Evolutionary conservation across 2,888 invertebrate genomes (phyloP), one percentile per base, ranked within the genome.

Genomic region (Operophtera brumata): DNA sequence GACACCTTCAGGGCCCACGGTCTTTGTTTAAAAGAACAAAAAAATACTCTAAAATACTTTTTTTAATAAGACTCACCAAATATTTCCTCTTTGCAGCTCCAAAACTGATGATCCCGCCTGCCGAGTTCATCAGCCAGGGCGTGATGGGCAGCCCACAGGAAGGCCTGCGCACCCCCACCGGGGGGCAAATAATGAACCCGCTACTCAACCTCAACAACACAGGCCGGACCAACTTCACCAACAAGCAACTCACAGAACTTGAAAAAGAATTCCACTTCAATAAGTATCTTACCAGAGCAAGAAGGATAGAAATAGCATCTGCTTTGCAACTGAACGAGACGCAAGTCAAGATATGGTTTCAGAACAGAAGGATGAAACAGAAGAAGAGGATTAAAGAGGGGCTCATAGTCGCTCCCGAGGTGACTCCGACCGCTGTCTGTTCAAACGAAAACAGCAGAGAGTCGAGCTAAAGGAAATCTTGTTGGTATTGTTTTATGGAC

Each of bases 241-340:
- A 99, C 88, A 99, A 99, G 86, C 99, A 99, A 84, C 93, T 99
- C 62, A 99, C 99, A 1, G 99, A 99, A 86, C 92, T 99, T 65
- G 99, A 99, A 84, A 99, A 99, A 81, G 99, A 99, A 86, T 99
- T 99, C 90, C 99, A 99, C 85, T 99, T 98, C 90, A 99, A 99
- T 91, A 99, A 98, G 89, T 99, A 99, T 91, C 93, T 99, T 75
- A 99, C 99, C 35, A 91, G 99, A 68, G 99, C 98, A 35, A 91
- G 99, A 65, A 93, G 99, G 71, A 99, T 99, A 80, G 99, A 99
- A 88, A 99, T 99, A 67, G 99, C 99, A 0, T 96, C 97, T 2
- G 96, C 98, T 2, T 90, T 99, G 50, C 97, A 98, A 77, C 93
- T 99, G 47, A 99, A 99, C 86, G 99, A 99, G 84, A 98, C 99